phyloP scores from a whole-genome alignment of 2,888 invertebrate genomes.

The Lathronympha strigana region DNA sequence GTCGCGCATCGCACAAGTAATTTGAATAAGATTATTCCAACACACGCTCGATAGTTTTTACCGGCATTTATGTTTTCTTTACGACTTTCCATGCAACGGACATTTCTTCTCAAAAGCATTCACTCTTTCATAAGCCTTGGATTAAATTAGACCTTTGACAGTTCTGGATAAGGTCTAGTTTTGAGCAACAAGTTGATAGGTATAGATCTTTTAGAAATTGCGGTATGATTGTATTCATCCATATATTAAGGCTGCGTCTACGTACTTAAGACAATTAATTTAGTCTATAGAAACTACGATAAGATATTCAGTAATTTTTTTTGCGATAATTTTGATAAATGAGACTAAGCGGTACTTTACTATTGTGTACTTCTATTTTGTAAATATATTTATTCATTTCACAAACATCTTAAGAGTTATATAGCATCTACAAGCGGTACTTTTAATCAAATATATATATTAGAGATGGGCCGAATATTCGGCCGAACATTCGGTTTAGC shows the following conservation, averaged over 20 bases:
- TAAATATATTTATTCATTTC: no score
- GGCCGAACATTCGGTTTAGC: no score
- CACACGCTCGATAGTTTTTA: conserved; percentile 39
- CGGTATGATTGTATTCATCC: conserved; percentile 11
- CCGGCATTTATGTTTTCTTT: conserved; percentile 35
- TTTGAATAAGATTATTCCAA: conserved; percentile 40
- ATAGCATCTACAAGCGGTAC: no score
- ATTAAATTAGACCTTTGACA: background rate
- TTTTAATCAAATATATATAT: no score
- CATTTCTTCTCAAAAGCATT: conserved; percentile 23
- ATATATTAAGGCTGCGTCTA: conserved; percentile 26
- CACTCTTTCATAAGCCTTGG: background rate
- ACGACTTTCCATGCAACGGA: conserved; percentile 34
- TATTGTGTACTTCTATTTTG: no score
- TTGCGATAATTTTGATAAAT: no score
- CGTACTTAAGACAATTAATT: conserved; percentile 14
- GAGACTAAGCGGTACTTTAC: no score
- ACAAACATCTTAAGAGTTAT: no score
- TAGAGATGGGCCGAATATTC: no score
- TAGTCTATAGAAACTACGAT: conserved; percentile 1
- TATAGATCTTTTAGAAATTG: conserved; percentile 1
- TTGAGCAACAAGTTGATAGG: background rate
- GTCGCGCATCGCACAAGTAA: conserved; percentile 30
- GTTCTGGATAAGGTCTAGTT: conserved; percentile 6
- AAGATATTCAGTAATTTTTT: background rate